Conservation (phyloP, 2,797 vertebrate species). For the Gephyroberyx darwinii region DNA sequence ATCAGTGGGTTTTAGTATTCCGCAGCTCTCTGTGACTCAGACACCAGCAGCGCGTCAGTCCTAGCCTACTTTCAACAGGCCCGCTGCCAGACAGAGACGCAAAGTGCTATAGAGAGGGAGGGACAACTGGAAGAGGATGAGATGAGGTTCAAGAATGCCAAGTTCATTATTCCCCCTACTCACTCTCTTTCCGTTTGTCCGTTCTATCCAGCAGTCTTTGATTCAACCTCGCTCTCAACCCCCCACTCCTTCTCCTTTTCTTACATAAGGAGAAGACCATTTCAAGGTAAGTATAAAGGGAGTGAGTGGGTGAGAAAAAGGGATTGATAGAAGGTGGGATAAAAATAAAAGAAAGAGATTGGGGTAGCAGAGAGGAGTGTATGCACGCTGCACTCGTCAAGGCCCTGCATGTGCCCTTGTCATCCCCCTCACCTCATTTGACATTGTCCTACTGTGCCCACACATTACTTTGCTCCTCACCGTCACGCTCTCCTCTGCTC, state of each 20-base stretch:
- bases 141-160: conserved; percentile 33
- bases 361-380: conserved; percentile 47
- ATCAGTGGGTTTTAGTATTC: conserved; percentile 83
- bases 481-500: conserved; percentile 11
- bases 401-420: conserved; percentile 61
- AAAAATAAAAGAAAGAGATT: conserved; percentile 47
- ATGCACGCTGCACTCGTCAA: conserved; percentile 64
- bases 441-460: conserved; percentile 53
- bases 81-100: conserved; percentile 75
- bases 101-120: conserved; percentile 66
- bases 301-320: conserved; percentile 73
- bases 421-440: conserved; percentile 55
- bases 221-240: conserved; percentile 47
- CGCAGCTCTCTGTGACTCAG: conserved; percentile 82
- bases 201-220: conserved; percentile 62
- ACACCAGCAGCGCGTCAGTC: conserved; percentile 80
- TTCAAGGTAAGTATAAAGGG: conserved; percentile 73
- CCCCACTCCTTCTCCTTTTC: conserved; percentile 58
- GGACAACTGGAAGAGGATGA: conserved; percentile 51
- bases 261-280: conserved; percentile 80
- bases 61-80: conserved; percentile 82
- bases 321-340: conserved; percentile 57
- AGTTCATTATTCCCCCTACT: conserved; percentile 61
- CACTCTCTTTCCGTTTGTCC: conserved; percentile 47
- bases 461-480: conserved; percentile 28